Base-by-base conservation (phyloP, 2,113 vertebrate genomes). In the Gadus chalcogrammus region DNA sequence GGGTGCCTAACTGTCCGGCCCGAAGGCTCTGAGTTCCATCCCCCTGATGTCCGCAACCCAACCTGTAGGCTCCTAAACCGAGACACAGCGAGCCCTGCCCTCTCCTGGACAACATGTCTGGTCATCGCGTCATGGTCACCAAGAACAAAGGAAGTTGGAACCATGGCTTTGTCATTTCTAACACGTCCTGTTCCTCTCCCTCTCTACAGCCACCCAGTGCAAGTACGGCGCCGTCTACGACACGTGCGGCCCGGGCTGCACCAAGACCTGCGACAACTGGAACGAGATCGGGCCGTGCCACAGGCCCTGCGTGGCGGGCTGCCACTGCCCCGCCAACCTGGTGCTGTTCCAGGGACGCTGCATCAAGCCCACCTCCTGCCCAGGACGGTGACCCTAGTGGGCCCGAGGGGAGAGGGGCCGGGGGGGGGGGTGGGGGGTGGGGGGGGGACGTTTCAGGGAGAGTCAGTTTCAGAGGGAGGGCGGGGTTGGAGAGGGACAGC, bases 251-350 rank as follows among this genome's bases (percentile, higher is more conserved):
- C 97, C 96, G 0, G 96, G 96, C 73, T 99, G 97, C 74, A 87
- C 94, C 75, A 99, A 98, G 88, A 98, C 95, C 15, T 99, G 97
- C 61, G 94, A 96, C 87, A 98, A 97, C 93, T 99, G 97, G 96
- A 99, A 99, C 2, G 97, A 99, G 89, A 97, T 99, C 0, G 93
- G 95, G 0, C 95, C 94, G 0, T 99, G 97, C 83, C 88, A 81
- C 72, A 95, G 93, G 76, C 94, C 96, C 0, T 99, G 97, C 0
- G 2, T 99, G 22, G 97, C 97, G 0, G 97, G 97, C 5, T 99
- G 97, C 88, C 97, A 99, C 87, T 99, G 97, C 35, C 97, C 96
- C 0, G 96, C 97, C 53, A 95, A 95, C 84, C 77, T 98, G 84
- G 95, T 99, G 65, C 92, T 95, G 64, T 94, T 94, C 85, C 94